Conservation (phyloP, 1,140 invertebrate genomes). For the Heliconius congener region DNA sequence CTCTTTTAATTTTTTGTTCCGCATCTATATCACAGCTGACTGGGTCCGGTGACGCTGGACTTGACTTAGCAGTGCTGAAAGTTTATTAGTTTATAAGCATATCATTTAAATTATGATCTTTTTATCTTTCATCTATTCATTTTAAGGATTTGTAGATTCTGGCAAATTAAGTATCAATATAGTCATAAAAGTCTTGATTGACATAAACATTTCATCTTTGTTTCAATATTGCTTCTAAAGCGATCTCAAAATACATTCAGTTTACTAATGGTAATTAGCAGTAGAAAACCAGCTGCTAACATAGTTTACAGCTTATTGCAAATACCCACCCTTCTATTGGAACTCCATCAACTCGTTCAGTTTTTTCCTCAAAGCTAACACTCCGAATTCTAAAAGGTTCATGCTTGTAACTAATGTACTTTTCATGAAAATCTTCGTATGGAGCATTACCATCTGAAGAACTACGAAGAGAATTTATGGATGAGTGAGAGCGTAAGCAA, state of each 20-base stretch:
- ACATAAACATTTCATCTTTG: not conserved
- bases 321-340: constrained; percentile 63
- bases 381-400: constrained; percentile 87
- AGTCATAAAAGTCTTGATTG: too few species aligned
- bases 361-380: constrained; percentile 84
- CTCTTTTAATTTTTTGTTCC: constrained; percentile 60
- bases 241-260: not conserved
- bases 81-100: not conserved
- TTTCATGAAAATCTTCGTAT: constrained; percentile 90
- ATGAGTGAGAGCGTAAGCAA: constrained; percentile 62
- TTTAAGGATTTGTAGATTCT: not conserved
- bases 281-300: not conserved
- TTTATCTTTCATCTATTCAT: not conserved
- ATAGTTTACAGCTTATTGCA: constrained; percentile 5
- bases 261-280: not conserved
- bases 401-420: constrained; percentile 86
- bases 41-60: constrained; percentile 81
- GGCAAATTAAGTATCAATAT: not conserved
- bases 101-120: not conserved
- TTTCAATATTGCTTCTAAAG: not conserved
- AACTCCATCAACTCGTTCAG: constrained; percentile 63
- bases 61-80: constrained; percentile 79
- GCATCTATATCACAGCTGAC: constrained; percentile 48
- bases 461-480: constrained; percentile 77
- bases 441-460: constrained; percentile 79